Base-by-base conservation (phyloP, 2,113 vertebrate species). In the Camelus dromedarius region DNA sequence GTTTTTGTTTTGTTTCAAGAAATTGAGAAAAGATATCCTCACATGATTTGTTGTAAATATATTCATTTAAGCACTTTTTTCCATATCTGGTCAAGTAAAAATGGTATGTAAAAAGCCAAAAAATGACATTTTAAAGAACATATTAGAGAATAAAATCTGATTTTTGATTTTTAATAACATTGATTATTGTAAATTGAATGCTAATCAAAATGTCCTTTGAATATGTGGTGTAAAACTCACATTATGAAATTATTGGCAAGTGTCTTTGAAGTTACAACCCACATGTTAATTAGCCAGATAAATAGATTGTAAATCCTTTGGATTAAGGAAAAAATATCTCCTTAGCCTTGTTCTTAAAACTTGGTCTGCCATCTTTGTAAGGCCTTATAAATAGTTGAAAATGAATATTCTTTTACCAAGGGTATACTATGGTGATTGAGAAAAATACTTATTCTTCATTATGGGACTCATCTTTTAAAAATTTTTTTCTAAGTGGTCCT, bases 361-460 rank as follows among this genome's bases (percentile, higher is more conserved):
- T n/a, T 89, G 20, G 14, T 67, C 64, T 91, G 24, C 38, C 46
- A 26, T 96, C 94, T 93, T 89, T 95, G 32, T 67, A 87, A 86
- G 81, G 35, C 67, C 67, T 89, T 89, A 35, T 52, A 91, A 70
- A n/a, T 90, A 93, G 13, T 72, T 95, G 60, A 91, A 91, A 83
- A 84, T 80, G 77, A 80, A 48, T 89, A 87, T 38, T 87, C 46
- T 95, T 86, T 77, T 80, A 38, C 48, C 42, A 8, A 82, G 24
- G 30, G 13, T 75, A 73, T 95, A 86, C 72, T 93, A 66, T 90
- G 60, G 35, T 93, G 64, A 58, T 14, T 88, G 52, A 95, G 56
- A 84, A 95, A 94, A 87, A 64, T 87, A 16, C 69, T 60, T 94
- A 66, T 91, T 88, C 32, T 84, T 96, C 93, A 90, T 83, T 93